Evolutionary conservation across 1,140 invertebrate genomes (phyloP).

Genomic region (Limonius californicus): DNA sequence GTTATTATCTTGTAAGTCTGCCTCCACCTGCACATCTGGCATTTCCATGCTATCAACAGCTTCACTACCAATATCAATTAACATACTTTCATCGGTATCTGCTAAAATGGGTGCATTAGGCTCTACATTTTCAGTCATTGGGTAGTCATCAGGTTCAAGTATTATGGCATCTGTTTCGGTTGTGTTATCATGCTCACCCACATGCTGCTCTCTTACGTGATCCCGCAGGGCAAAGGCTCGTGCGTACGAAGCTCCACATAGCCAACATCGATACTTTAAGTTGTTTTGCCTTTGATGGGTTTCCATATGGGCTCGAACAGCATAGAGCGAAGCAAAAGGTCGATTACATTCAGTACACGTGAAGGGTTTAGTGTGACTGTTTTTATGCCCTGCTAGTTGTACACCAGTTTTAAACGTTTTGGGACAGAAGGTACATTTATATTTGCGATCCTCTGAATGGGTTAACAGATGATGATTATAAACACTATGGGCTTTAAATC

Average conservation of each 20-base stretch:
- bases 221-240: slow-evolving; percentile 66
- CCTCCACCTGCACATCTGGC: neutral
- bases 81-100: neutral
- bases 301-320: slow-evolving; percentile 66
- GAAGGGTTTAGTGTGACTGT: slow-evolving; percentile 74
- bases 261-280: slow-evolving; percentile 62
- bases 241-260: slow-evolving; percentile 72
- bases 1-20: too few species aligned
- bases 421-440: slow-evolving; percentile 67
- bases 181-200: neutral
- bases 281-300: slow-evolving; percentile 67
- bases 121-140: neutral
- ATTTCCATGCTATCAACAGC: slow-evolving; percentile 5
- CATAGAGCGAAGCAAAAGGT: slow-evolving; percentile 69
- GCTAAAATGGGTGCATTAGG: neutral
- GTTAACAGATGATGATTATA: slow-evolving; percentile 70
- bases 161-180: neutral
- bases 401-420: slow-evolving; percentile 74
- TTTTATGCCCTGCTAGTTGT: slow-evolving; percentile 70
- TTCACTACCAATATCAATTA: neutral
- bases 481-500: slow-evolving; percentile 71
- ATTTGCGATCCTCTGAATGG: slow-evolving; percentile 65
- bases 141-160: neutral
- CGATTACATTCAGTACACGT: slow-evolving; percentile 67
- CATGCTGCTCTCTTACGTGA: slow-evolving; percentile 61